A percentile compares a stretch with the other conserved stretches of the same genome.
These are phyloP conservation scores for Rissa tridactyla DNA, from an alignment of 2,113 vertebrate genomes.

Conservation along the genomic window DNA sequence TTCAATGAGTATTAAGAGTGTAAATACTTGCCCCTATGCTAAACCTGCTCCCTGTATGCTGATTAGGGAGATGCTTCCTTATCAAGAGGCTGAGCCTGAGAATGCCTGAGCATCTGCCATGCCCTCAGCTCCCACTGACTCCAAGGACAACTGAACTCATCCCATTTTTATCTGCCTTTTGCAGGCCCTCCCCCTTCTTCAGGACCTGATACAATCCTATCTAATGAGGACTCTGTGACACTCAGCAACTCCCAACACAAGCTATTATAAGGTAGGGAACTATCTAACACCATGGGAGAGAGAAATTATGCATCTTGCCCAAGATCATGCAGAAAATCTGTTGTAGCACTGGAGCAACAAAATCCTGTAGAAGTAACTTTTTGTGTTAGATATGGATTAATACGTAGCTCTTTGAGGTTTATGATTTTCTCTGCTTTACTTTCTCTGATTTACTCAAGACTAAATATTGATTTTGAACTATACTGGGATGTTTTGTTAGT, in stretches of 20 bases:
- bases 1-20: neutral
- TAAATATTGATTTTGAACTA: neutral
- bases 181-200: neutral
- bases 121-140: neutral
- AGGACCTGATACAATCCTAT: neutral
- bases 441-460: neutral
- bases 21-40: neutral
- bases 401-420: neutral
- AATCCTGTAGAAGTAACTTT: neutral
- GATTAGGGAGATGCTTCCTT: neutral
- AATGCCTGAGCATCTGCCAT: neutral
- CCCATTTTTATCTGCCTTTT: neutral
- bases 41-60: neutral
- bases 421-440: neutral
- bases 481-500: neutral
- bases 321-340: neutral
- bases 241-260: neutral
- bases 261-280: neutral
- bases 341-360: neutral
- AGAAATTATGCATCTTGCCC: neutral
- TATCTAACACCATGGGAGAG: neutral
- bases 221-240: neutral
- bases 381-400: neutral
- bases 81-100: neutral
- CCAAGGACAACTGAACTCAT: neutral